Base-by-base conservation (phyloP, 2,797 vertebrate genomes). In the Phoebastria nigripes region DNA sequence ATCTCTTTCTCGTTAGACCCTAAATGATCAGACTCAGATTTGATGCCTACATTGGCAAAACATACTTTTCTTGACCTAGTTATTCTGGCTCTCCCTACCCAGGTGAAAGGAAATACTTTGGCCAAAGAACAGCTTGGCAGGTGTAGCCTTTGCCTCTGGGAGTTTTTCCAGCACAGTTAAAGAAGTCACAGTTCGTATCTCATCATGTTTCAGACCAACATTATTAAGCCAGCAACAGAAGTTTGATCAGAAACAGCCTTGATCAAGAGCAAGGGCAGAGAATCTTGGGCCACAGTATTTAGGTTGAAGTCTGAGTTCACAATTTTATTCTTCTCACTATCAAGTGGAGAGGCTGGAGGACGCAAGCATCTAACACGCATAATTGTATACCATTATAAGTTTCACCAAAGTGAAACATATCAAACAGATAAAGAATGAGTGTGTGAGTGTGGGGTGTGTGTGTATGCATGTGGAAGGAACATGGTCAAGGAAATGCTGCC, bases 371-470 rank as follows among this genome's bases (percentile, higher is more conserved):
- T 69, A 49, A 20, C 8, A 58, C 2, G 7, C 8, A 3, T 52
- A 77, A 58, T 8, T 25, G 5, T 58, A 16, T 13, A 56, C 3
- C 0, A 0, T 41, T 22, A 12, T 11, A 77, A 51, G 11, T 58
- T 79, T 76, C 62, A 71, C 12, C 19, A n/a, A 79, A 82, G 19
- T 19, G 39, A 76, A 73, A 65, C 39, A 4, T 47, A 44, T 58
- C 15, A 51, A 76, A 31, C 5, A 33, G 22, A 41, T 37, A 35
- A 62, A 81, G 24, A 58, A 62, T 56, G 4, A 37, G 6, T 5
- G 2, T 6, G 33, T 2, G 6, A 25, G 8, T 28, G 18, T 35
- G 31, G 37, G 0, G 1, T 0, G 3, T 14, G 19, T 31, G 15
- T 35, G 15, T 15, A 12, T 29, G 31, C 8, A 24, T 9, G 12